Percentiles rank a stretch among this genome's conserved stretches.
Evolutionary conservation across 2,113 vertebrate species (phyloP).

Genomic region (Rattus rattus): DNA sequence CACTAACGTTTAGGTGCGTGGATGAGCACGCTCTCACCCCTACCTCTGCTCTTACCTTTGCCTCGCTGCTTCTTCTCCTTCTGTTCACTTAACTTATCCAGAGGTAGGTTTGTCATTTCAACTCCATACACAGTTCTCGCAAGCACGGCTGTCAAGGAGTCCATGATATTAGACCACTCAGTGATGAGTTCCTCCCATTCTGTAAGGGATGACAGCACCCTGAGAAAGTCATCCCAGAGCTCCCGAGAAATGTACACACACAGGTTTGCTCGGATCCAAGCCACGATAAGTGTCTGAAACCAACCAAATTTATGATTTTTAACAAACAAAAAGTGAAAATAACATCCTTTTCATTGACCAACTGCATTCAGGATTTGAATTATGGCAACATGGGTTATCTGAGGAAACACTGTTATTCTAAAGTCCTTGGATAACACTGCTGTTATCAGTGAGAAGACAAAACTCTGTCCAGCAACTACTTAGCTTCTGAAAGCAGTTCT

Average conservation of each 20-base stretch:
- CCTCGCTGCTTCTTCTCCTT: conserved; percentile 98
- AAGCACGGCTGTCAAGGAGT: conserved; percentile 95
- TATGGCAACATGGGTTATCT: neutral
- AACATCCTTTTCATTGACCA: neutral
- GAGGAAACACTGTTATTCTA: neutral
- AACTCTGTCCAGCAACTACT: neutral
- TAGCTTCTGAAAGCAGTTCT: neutral
- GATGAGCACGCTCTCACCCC: neutral
- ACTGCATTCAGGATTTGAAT: neutral
- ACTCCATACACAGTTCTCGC: conserved; percentile 95
- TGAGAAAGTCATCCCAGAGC: conserved; percentile 97
- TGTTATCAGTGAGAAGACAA: neutral
- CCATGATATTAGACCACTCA: conserved; percentile 99
- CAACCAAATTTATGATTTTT: neutral
- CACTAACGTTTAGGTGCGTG: neutral
- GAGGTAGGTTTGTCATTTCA: conserved; percentile 95
- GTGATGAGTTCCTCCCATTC: conserved; percentile 97
- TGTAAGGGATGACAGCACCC: conserved; percentile 94
- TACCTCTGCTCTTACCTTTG: conserved; percentile 87
- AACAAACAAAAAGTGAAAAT: conserved; percentile 17
- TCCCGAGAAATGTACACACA: conserved; percentile 97
- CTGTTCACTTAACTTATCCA: conserved; percentile 98
- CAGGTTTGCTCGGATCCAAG: conserved; percentile 97
- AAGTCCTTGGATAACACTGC: neutral
- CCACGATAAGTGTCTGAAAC: conserved; percentile 96